These are phyloP conservation scores for Thamnophis elegans DNA, from an alignment of 2,797 vertebrate species.

Conservation along the genomic window DNA sequence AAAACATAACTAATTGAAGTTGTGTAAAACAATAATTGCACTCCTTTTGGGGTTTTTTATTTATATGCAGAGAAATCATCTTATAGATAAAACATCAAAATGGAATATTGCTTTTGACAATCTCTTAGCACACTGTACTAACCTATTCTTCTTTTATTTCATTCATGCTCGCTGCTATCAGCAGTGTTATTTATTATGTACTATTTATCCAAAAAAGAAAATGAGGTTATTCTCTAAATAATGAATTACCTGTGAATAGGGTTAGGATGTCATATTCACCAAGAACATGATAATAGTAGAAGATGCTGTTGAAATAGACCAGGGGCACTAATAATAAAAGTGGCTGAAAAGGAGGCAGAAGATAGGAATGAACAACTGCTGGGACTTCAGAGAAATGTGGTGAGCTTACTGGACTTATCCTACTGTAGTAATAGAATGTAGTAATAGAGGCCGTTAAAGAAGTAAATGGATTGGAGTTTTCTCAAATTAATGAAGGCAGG, in stretches of 20 bases:
- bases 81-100: conserved; percentile 22
- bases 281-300: background rate
- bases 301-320: background rate
- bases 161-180: conserved; percentile 22
- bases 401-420: background rate
- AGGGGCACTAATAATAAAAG: background rate
- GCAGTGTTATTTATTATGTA: background rate
- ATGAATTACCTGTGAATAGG: background rate
- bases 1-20: conserved; percentile 7
- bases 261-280: background rate
- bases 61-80: conserved; percentile 28
- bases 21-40: conserved; percentile 5
- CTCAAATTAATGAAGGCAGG: background rate
- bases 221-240: background rate
- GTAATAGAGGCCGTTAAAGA: background rate
- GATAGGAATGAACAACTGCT: background rate
- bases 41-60: conserved; percentile 30
- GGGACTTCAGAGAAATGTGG: background rate
- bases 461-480: background rate
- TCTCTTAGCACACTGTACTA: conserved; percentile 19
- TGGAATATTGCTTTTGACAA: background rate
- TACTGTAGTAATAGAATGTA: background rate
- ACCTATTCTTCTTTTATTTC: conserved; percentile 14
- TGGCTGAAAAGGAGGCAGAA: background rate
- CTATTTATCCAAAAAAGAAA: background rate